Evolutionary conservation across 2,797 vertebrate species (phyloP).

Genomic region (Alcedo quadribrachys): DNA sequence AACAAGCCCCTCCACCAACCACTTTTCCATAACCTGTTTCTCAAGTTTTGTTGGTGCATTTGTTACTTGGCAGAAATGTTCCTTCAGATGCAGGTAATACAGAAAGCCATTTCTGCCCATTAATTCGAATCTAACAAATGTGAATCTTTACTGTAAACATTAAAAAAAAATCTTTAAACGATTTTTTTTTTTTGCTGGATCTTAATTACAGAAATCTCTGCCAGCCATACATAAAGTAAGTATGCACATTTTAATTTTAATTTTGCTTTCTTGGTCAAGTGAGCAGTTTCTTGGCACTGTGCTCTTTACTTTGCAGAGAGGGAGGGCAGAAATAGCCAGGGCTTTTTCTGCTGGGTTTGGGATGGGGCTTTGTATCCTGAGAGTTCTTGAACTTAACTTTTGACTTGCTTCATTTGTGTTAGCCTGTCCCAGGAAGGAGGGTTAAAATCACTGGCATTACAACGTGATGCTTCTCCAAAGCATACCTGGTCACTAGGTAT

Average conservation of each 20-base stretch:
- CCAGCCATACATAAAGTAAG: not conserved
- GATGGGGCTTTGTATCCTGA: not conserved
- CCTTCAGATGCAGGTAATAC: not conserved
- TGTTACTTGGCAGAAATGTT: not conserved
- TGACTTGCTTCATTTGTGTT: not conserved
- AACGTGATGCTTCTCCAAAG: not conserved
- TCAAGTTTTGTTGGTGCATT: not conserved
- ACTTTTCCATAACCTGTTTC: not conserved
- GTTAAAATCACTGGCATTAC: not conserved
- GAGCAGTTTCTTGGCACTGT: not conserved
- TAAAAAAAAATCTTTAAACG: not conserved
- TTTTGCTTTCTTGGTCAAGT: not conserved
- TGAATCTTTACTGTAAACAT: not conserved
- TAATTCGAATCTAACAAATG: not conserved
- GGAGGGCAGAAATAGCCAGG: not conserved
- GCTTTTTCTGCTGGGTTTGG: not conserved
- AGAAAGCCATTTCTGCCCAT: not conserved
- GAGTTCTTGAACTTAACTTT: not conserved
- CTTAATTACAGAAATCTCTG: not conserved
- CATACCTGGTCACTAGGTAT: not conserved
- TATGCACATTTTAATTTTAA: not conserved
- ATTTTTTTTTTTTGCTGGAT: not conserved
- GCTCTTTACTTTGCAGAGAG: not conserved
- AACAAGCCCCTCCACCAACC: not conserved
- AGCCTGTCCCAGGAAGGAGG: not conserved